Evolutionary conservation across 2,888 invertebrate genomes (phyloP), one percentile per base, ranked within the genome.

Genomic region (Aproaerema taeniolella): DNA sequence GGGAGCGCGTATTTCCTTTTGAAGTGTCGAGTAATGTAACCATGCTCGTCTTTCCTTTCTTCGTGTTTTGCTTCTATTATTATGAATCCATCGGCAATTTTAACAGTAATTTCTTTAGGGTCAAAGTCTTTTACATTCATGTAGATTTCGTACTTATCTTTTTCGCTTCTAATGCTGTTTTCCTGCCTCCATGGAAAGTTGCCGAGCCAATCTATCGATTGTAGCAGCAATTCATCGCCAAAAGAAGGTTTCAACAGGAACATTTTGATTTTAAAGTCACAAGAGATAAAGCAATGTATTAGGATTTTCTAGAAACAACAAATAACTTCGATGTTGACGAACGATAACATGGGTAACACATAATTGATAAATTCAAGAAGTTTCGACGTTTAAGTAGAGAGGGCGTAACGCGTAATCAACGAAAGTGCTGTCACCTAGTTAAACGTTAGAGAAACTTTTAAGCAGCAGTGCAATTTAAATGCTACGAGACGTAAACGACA

Each of bases 171-270:
- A 9, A 70, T 46, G 1, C 51, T 45, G 29, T 65, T 67, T 38
- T 74, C 75, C 43, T 75, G 67, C 41, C 61, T 59, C 77, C 78
- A 77, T 2, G 74, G 76, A 30, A 77, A 70, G 43, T 74, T 72
- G 44, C 75, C 80, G 15, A 78, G 45, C 78, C 79, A 79, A 44
- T 81, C 80, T 32, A 80, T 68, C 1, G 80, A 80, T 32, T 67
- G 65, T 26, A 80, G 47, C 12, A 78, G 52, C 10, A 74, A 49
- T 52, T 81, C 80, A 43, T 79, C 79, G 2, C 71, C 77, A 47
- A 75, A 69, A 41, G 62, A 8, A 1, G 36, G 28, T 28, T 14
- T 26, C 24, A 36, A 2, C 8, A 36, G 7, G 28, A 37, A 30
- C 37, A 37, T 37, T 17, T 17, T 11, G n/a, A n/a, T n/a, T n/a